These are phyloP conservation scores for Bimastos eiseni DNA, from an alignment of 2,888 invertebrate genomes.

Conservation along the genomic window DNA sequence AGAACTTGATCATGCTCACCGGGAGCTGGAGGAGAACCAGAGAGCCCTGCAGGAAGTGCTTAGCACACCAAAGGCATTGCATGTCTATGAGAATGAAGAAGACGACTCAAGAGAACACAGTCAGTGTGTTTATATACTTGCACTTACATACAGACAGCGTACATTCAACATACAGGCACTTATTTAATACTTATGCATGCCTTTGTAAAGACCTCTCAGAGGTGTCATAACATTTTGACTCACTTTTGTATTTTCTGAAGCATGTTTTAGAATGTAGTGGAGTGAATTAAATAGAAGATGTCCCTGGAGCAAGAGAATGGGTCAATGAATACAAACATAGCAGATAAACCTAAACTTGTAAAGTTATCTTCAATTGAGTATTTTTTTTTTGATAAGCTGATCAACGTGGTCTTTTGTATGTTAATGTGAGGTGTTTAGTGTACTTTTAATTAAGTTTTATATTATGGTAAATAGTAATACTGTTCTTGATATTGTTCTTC, in stretches of 20 bases:
- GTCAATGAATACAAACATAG: no score
- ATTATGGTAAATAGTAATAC: background rate
- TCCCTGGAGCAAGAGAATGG: background rate
- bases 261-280: background rate
- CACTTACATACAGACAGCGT: background rate
- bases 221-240: background rate
- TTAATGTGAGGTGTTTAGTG: background rate
- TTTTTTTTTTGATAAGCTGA: background rate
- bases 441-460: background rate
- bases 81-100: constrained; percentile 35
- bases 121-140: background rate
- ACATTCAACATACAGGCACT: background rate
- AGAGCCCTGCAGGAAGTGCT: constrained; percentile 41
- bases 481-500: background rate
- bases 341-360: background rate
- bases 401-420: background rate
- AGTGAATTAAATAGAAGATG: background rate
- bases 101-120: constrained; percentile 31
- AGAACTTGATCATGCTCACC: constrained; percentile 67
- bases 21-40: constrained; percentile 44
- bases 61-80: constrained; percentile 28
- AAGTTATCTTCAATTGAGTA: background rate
- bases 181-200: no score
- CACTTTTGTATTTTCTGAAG: background rate
- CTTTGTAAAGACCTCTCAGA: background rate